These are phyloP conservation scores for Tuberolachnus salignus DNA, from an alignment of 2,888 invertebrate genomes.

Conservation along the genomic window DNA sequence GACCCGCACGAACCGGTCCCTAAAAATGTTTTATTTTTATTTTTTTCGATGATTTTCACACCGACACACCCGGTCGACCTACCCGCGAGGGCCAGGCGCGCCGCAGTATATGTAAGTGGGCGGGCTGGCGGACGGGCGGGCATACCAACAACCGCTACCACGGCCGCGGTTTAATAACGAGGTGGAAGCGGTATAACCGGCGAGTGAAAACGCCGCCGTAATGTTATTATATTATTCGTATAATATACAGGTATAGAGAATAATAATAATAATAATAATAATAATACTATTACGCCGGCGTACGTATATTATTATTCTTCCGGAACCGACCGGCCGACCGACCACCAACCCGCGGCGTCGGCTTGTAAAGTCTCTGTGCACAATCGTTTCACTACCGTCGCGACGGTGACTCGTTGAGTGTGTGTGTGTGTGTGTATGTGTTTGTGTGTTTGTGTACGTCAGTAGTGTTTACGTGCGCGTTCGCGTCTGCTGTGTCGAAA, in stretches of 20 bases:
- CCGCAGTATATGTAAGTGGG: no score
- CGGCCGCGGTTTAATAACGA: no score
- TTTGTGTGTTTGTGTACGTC: constrained; percentile 8
- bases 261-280: no score
- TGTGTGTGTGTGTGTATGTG: not conserved
- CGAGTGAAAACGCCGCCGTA: no score
- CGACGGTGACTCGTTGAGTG: constrained; percentile 41
- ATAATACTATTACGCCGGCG: no score
- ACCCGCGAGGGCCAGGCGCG: constrained; percentile 1
- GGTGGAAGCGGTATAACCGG: no score
- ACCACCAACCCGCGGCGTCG: not conserved
- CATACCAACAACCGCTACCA: no score
- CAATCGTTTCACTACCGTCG: constrained; percentile 54
- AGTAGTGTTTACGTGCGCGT: not conserved
- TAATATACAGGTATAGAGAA: not conserved
- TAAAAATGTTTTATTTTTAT: no score
- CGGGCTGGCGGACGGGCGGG: no score
- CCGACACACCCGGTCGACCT: constrained; percentile 40
- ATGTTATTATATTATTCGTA: constrained; percentile 2
- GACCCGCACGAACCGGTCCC: no score
- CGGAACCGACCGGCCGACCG: constrained; percentile 3
- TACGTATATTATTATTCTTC: constrained; percentile 23
- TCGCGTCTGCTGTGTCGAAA: not conserved
- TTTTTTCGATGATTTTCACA: no score
- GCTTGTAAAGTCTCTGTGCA: not conserved